A percentile compares a stretch with the other conserved stretches of the same genome.
Evolutionary conservation across 2,888 invertebrate species (phyloP).

Genomic region (Yponomeuta evonymella): DNA sequence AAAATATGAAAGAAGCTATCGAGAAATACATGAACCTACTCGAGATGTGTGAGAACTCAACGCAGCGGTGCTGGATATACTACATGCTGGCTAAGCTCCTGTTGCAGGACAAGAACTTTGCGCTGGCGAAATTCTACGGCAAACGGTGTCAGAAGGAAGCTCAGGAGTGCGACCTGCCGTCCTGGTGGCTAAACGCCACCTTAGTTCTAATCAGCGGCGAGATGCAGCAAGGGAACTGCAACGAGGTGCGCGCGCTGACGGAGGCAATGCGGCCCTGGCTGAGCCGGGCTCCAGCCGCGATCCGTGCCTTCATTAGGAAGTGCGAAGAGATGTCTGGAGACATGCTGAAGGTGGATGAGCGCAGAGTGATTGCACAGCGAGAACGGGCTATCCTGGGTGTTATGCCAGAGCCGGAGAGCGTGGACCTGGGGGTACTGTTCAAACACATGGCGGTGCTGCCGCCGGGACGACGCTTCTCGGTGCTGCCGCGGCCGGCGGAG

Average conservation of each 20-base stretch:
- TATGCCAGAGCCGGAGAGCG: constrained; percentile 49
- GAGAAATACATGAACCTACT: constrained; percentile 47
- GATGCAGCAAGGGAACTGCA: constrained; percentile 67
- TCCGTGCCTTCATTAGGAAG: constrained; percentile 57
- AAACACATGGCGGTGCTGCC: constrained; percentile 63
- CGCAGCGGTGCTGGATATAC: constrained; percentile 67
- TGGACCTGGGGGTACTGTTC: constrained; percentile 55
- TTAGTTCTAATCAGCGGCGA: constrained; percentile 66
- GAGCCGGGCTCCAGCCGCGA: constrained; percentile 58
- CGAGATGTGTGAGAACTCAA: constrained; percentile 66
- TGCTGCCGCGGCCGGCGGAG: constrained; percentile 50
- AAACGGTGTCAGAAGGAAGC: constrained; percentile 65
- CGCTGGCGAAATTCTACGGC: constrained; percentile 63
- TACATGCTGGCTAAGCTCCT: constrained; percentile 61
- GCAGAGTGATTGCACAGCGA: constrained; percentile 52
- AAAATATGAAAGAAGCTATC: constrained; percentile 56
- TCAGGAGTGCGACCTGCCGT: constrained; percentile 47
- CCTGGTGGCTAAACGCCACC: constrained; percentile 67
- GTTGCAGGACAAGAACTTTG: constrained; percentile 61
- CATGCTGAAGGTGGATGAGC: constrained; percentile 49
- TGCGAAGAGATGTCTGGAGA: constrained; percentile 58
- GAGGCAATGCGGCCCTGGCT: constrained; percentile 63
- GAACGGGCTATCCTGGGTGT: constrained; percentile 50
- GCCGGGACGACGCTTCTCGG: constrained; percentile 53
- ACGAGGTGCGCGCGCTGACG: constrained; percentile 60